Evolutionary conservation across 2,797 vertebrate species (phyloP), one percentile per base, ranked within the genome.

Genomic region (Coilia nasus): DNA sequence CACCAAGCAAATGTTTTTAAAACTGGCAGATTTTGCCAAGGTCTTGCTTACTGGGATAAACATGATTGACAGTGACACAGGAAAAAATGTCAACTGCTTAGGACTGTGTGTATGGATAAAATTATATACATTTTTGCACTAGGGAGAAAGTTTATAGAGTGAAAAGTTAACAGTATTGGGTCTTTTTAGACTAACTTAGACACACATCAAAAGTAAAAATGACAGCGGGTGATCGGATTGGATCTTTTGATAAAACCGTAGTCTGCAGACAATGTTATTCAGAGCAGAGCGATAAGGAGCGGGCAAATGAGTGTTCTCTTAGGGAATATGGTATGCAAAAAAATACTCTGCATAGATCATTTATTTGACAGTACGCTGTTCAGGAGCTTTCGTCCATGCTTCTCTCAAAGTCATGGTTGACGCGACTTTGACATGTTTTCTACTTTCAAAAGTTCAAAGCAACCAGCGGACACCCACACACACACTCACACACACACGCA

Each of bases 181-280:
- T 64, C 17, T 75, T 12, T 19, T 59, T n/a, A 41, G 35, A 44
- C 35, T 78, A 35, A 44, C 19, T 78, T 78, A 19, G 71, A 78
- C 71, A 78, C 25, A 71, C 71, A 44, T 41, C 28, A 75, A 35
- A 78, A 44, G 35, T 11, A 6, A 21, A 44, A 78, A 44, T 21
- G 35, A 78, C 25, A 64, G 60, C 25, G 31, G 64, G 31, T 71
- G 25, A 71, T 25, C 17, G 71, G 71, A 9, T 78, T 44, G 35
- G 31, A 78, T 78, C 71, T 78, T 35, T 44, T 78, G 71, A 78
- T 78, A 78, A 78, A 78, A 19, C 71, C 17, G 25, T 25, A 41
- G 35, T 19, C 31, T 75, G 67, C 1, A 78, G 71, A 78, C 71
- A 78, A 17, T 31, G 6, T 41, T 78, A 44, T 44, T 78, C 71